phyloP scores from a whole-genome alignment of 2,888 invertebrate species.

The Polymixis flavicincta region DNA sequence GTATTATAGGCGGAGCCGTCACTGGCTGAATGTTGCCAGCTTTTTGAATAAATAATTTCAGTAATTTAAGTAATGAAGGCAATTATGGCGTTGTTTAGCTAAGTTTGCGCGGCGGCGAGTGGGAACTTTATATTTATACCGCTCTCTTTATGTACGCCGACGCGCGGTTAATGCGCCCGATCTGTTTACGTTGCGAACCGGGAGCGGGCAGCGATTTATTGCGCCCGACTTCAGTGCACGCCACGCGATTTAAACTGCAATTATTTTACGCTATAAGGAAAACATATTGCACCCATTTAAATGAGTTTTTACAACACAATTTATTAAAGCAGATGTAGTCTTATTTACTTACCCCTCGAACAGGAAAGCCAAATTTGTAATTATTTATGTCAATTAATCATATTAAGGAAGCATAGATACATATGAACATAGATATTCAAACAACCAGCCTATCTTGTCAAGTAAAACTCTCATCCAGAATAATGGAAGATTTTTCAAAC shows the following conservation, averaged over 20 bases:
- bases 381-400: slow-evolving; percentile 25
- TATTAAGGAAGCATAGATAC: background rate
- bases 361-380: background rate
- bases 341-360: slow-evolving; percentile 36
- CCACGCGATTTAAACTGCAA: slow-evolving; percentile 89
- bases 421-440: background rate
- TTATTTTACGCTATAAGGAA: slow-evolving; percentile 87
- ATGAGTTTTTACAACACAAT: slow-evolving; percentile 77
- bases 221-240: slow-evolving; percentile 86
- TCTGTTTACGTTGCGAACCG: slow-evolving; percentile 89
- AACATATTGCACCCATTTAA: slow-evolving; percentile 85
- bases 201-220: slow-evolving; percentile 85
- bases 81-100: slow-evolving; percentile 91
- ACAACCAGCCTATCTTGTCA: background rate
- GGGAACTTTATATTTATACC: slow-evolving; percentile 91
- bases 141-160: slow-evolving; percentile 90
- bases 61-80: slow-evolving; percentile 91
- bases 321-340: slow-evolving; percentile 63
- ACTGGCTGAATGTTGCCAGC: slow-evolving; percentile 89
- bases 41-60: slow-evolving; percentile 91
- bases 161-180: slow-evolving; percentile 90
- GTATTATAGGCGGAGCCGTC: slow-evolving; percentile 77
- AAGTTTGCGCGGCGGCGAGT: slow-evolving; percentile 90
- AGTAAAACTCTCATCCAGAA: slow-evolving; percentile 5
- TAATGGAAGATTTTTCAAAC: slow-evolving; percentile 15